phyloP scores from a whole-genome alignment of 2,888 invertebrate species.

The Myathropa florea region DNA sequence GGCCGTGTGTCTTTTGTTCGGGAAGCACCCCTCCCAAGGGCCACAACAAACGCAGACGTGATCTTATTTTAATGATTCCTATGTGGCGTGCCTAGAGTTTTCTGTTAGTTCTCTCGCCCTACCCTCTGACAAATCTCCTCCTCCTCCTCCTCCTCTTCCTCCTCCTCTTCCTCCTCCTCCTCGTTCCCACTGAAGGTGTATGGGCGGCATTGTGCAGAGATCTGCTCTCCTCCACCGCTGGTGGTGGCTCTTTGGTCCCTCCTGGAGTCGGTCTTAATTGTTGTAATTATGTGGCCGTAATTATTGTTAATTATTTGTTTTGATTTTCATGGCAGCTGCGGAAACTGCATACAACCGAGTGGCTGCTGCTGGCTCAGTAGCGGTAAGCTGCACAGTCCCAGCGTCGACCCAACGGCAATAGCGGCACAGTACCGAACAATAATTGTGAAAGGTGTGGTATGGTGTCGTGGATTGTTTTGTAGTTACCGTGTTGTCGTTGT shows the following conservation, averaged over 20 bases:
- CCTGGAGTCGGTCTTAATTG: conserved; percentile 57
- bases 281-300: conserved; percentile 67
- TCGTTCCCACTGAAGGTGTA: neutral
- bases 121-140: too few relatives aligned
- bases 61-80: conserved; percentile 60
- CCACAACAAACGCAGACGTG: conserved; percentile 56
- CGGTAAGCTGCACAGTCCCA: neutral
- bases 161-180: neutral
- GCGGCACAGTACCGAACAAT: conserved; percentile 17
- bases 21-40: neutral
- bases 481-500: conserved; percentile 1
- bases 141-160: too few relatives aligned
- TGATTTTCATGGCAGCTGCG: conserved; percentile 61
- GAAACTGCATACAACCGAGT: conserved; percentile 42
- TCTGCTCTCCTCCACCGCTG: neutral
- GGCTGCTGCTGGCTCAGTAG: conserved; percentile 3
- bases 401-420: neutral
- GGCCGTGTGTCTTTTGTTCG: neutral
- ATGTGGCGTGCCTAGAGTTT: conserved; percentile 46
- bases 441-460: conserved; percentile 64
- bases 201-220: neutral
- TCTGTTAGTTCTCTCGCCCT: too few relatives aligned
- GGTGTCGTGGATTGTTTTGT: conserved; percentile 15
- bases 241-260: conserved; percentile 3
- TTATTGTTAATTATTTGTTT: conserved; percentile 69